Percentiles rank a stretch among this genome's conserved stretches.
Evolutionary conservation across 2,113 vertebrate genomes (phyloP).

Genomic region (Mystacornis crossleyi): DNA sequence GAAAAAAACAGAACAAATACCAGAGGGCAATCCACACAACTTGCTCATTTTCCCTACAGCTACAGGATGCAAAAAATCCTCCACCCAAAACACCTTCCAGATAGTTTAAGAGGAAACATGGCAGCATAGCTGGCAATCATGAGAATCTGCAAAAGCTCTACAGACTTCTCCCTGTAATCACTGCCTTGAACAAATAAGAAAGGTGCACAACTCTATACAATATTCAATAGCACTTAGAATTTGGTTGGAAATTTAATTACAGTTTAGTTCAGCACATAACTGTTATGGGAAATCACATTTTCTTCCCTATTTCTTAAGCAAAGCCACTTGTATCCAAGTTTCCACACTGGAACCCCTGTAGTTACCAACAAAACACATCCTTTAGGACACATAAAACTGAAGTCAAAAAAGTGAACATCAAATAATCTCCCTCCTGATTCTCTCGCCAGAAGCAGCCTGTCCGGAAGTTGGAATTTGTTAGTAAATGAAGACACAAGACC

Average conservation of each 20-base stretch:
- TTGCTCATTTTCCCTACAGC: neutral
- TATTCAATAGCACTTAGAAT: neutral
- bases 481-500: neutral
- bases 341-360: rapidly evolving
- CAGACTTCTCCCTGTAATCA: neutral
- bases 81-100: neutral
- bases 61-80: neutral
- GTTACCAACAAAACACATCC: neutral
- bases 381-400: neutral
- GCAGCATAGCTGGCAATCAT: neutral
- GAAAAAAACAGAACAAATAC: neutral
- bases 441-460: neutral
- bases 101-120: neutral
- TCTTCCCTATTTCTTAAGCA: neutral
- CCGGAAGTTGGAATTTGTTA: neutral
- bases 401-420: neutral
- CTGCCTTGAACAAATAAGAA: neutral
- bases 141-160: neutral
- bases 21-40: neutral
- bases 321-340: neutral
- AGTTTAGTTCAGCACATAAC: neutral
- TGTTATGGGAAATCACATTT: neutral
- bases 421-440: neutral
- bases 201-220: neutral
- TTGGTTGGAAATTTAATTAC: neutral